Percentiles rank a stretch among this genome's conserved stretches.
Conservation (phyloP, 2,797 vertebrate species). For the Phaenicophaeus curvirostris region DNA sequence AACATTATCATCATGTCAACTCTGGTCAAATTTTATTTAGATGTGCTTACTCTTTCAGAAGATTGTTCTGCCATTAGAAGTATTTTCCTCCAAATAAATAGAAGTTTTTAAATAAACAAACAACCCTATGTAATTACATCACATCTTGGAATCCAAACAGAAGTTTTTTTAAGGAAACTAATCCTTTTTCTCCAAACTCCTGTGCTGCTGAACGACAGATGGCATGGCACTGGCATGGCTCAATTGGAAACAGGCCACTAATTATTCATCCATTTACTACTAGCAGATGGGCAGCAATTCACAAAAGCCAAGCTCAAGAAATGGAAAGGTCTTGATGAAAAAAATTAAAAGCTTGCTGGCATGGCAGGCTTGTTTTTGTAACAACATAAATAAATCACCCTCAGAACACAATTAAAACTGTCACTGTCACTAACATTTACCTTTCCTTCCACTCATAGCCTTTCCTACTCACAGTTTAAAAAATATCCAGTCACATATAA, state of each 20-base stretch:
- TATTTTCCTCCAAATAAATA: background rate
- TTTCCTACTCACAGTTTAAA: background rate
- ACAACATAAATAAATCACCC: constrained; percentile 44
- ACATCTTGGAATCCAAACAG: constrained; percentile 6
- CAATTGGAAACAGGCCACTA: constrained; percentile 52
- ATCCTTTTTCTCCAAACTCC: constrained; percentile 18
- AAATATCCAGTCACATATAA: background rate
- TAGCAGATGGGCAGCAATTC: constrained; percentile 70
- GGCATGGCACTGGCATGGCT: constrained; percentile 56
- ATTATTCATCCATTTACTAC: constrained; percentile 72
- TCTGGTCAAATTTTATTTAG: background rate
- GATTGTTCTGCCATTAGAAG: background rate
- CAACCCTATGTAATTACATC: background rate
- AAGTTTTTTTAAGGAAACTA: constrained; percentile 52
- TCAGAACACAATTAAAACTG: constrained; percentile 39
- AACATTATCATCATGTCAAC: background rate
- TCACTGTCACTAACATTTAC: background rate
- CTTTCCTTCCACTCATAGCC: background rate
- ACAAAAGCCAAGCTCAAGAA: constrained; percentile 74
- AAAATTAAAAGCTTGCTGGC: constrained; percentile 64
- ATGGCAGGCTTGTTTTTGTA: constrained; percentile 4
- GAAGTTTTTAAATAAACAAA: background rate
- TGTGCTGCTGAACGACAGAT: constrained; percentile 66
- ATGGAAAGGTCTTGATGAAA: constrained; percentile 51
- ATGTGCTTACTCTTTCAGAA: background rate